Evolutionary conservation across 1,140 invertebrate species (phyloP), one percentile per base, ranked within the genome.

Genomic region (Cecropterus lyciades): DNA sequence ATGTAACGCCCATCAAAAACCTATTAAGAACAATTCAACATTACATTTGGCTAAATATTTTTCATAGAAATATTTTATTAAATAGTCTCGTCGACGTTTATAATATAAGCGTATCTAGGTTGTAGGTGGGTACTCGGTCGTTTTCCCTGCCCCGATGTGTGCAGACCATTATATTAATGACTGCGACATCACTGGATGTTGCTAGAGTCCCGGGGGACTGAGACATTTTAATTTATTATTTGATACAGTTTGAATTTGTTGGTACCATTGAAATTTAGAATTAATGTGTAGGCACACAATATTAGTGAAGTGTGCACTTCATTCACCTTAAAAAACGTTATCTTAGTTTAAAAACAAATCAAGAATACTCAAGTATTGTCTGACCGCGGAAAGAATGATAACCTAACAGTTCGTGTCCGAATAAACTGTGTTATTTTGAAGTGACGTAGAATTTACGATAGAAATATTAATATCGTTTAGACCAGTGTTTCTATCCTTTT

Each of bases 81-180:
- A n/a, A n/a, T n/a, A n/a, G 5, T n/a, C 37, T 40, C 10, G 37
- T 40, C 11, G 37, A 3, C 9, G 30, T n/a, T 8, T 33, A 8
- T 33, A 9, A 33, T 33, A 33, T 33, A 33, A 33, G 9, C 9
- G 30, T 33, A 33, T 33, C 30, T 33, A 33, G 6, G 30, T 10
- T 33, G 30, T 33, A 4, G n/a, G n/a, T n/a, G n/a, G 30, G 30
- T 33, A 33, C 37, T 24, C 20, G 20, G 20, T n/a, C 37, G 37
- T 40, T 40, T 40, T 13, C 37, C 37, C 11, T 40, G 11, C 11
- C 37, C 11, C 14, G 40, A 43, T 43, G 13, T 43, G 40, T 43
- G 40, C 40, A 43, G 40, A 43, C 40, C 40, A 43, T 43, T 43
- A 43, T 43, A 43, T 43, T 43, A 43, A 43, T 14, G 40, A 43